These are phyloP conservation scores for Cryptoprocta ferox DNA, from an alignment of 2,797 vertebrate species.

Conservation along the genomic window DNA sequence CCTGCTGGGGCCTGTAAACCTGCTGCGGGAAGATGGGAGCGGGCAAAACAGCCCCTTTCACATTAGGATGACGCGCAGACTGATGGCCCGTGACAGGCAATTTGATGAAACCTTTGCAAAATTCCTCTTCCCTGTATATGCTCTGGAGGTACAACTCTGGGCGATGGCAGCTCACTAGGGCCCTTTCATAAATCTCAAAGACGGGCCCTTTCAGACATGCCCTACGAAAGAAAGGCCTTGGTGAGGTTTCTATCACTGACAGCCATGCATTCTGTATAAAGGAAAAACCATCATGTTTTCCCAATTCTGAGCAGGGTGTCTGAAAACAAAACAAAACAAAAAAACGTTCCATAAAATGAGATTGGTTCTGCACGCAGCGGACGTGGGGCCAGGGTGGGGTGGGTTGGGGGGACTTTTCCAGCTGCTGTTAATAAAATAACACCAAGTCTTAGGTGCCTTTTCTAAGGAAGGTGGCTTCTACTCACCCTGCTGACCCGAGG, in stretches of 20 bases:
- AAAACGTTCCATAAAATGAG: neutral
- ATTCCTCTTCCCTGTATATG: constrained; percentile 31
- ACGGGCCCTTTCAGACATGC: constrained; percentile 39
- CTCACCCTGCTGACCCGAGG: neutral
- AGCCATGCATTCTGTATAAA: neutral
- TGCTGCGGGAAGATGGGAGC: neutral
- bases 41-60: constrained; percentile 59
- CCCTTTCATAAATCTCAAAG: constrained; percentile 67
- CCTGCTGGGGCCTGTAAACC: constrained; percentile 58
- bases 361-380: neutral
- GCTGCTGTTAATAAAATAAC: neutral
- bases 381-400: neutral
- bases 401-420: neutral
- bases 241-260: constrained; percentile 38
- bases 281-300: constrained; percentile 24
- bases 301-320: constrained; percentile 17
- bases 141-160: constrained; percentile 45
- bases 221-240: constrained; percentile 38
- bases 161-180: neutral
- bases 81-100: constrained; percentile 30
- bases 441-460: neutral
- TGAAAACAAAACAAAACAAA: neutral
- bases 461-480: neutral
- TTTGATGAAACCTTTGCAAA: neutral
- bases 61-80: neutral